Evolutionary conservation across 2,113 vertebrate species (phyloP).

Genomic region (Callorhinus ursinus): DNA sequence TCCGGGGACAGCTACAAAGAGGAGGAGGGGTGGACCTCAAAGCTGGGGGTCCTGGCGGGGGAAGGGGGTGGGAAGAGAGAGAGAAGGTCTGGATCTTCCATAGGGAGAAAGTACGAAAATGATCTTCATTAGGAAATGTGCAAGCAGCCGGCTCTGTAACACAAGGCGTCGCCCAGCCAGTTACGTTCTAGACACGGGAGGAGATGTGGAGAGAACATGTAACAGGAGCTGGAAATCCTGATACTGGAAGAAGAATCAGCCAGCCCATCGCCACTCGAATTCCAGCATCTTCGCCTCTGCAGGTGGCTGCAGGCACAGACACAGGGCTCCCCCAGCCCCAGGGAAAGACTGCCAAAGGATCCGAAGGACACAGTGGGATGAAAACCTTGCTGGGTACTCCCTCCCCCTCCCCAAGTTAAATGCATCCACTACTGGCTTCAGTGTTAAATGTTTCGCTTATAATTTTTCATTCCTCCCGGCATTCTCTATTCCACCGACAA

Average conservation of each 20-base stretch:
- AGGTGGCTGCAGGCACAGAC: not conserved
- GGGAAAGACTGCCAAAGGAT: not conserved
- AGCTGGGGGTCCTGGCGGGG: not conserved
- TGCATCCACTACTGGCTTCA: not conserved
- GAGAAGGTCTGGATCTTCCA: not conserved
- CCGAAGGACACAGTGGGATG: not conserved
- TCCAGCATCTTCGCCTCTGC: not conserved
- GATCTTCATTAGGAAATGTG: not conserved
- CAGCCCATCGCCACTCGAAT: not conserved
- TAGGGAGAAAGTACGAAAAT: not conserved
- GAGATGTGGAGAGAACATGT: not conserved
- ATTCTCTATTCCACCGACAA: not conserved
- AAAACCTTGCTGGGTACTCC: too few relatives aligned
- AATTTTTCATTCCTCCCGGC: not conserved
- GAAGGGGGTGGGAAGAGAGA: not conserved
- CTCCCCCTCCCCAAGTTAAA: not conserved
- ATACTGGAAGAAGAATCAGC: not conserved
- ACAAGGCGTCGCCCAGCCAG: not conserved
- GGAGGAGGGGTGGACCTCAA: not conserved
- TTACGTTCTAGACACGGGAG: accelerated
- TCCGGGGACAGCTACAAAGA: accelerated
- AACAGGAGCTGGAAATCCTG: not conserved
- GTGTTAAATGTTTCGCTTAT: not conserved
- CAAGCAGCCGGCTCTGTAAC: not conserved
- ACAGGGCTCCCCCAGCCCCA: not conserved